Base-by-base conservation (phyloP, 2,888 invertebrate genomes). In the Polydrusus pterygomalis region DNA sequence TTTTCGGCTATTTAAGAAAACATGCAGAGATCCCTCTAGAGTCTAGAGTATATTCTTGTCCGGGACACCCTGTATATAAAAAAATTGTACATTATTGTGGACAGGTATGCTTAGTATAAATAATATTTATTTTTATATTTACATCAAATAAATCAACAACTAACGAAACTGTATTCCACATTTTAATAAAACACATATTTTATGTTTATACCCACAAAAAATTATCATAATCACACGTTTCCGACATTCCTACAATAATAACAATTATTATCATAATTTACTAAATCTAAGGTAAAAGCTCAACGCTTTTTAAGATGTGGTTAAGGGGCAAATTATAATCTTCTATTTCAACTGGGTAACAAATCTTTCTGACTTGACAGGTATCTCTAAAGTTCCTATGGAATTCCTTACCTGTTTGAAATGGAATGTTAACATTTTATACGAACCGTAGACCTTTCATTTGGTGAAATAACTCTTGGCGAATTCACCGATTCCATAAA, bases 331-430 rank as follows among this genome's bases (percentile, higher is more conserved):
- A 70, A 70, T 70, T 70, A 60, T 60, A 70, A 47, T 70, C 51
- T 70, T 58, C 40, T 70, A 60, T 58, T 70, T 62, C 56, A 70
- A 70, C 30, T 49, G 60, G 60, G 70, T 49, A 58, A 70, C 70
- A 70, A 70, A 70, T 70, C 70, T 70, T 58, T 60, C 34, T 30
- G 47, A 45, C 56, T 43, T 70, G 70, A 70, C 70, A 70, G 70
- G 70, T 70, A 70, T 70, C 58, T 70, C 34, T 34, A 40, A 38
- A 30, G 25, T 51, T 38, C 38, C 58, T 58, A 25, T 58, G 60
- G 70, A 70, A 60, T 70, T 70, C 56, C 60, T 70, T 70, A 70
- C 65, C 65, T 65, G 65, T 49, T 65, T 65, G 17, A 34, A 65
- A 65, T 51, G 65, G 65, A 65, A 65, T 65, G 65, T 65, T 65